Conservation (phyloP, 2,113 vertebrate species). For the Chaenocephalus aceratus region DNA sequence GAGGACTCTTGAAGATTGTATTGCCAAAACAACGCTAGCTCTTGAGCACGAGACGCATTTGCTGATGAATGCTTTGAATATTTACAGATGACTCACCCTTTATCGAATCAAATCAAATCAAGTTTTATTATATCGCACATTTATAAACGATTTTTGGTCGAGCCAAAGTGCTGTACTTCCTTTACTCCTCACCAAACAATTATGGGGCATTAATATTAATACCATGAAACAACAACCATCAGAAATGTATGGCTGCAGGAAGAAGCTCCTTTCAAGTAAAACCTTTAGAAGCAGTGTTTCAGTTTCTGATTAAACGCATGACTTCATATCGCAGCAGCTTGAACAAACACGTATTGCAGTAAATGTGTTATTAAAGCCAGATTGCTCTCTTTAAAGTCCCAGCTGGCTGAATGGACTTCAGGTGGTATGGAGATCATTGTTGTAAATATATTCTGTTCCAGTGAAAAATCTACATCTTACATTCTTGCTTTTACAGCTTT, state of each 20-base stretch:
- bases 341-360: neutral
- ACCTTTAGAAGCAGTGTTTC: conserved; percentile 2
- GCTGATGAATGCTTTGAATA: neutral
- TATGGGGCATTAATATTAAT: conserved; percentile 4
- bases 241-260: neutral
- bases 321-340: conserved; percentile 8
- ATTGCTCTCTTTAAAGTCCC: neutral
- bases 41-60: too few relatives aligned
- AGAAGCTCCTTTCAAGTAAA: neutral
- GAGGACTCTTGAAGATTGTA: too few relatives aligned
- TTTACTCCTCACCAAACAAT: conserved; percentile 4
- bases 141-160: too few relatives aligned
- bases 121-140: too few relatives aligned
- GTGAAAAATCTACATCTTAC: too few relatives aligned
- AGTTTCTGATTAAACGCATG: conserved; percentile 2
- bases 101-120: too few relatives aligned
- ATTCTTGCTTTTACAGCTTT: neutral
- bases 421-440: too few relatives aligned
- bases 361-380: neutral
- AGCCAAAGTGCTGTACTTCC: too few relatives aligned
- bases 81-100: neutral
- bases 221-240: neutral
- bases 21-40: too few relatives aligned
- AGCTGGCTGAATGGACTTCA: neutral
- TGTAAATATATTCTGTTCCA: too few relatives aligned